phyloP scores from a whole-genome alignment of 1,140 invertebrate genomes.

The Uloborus diversus region DNA sequence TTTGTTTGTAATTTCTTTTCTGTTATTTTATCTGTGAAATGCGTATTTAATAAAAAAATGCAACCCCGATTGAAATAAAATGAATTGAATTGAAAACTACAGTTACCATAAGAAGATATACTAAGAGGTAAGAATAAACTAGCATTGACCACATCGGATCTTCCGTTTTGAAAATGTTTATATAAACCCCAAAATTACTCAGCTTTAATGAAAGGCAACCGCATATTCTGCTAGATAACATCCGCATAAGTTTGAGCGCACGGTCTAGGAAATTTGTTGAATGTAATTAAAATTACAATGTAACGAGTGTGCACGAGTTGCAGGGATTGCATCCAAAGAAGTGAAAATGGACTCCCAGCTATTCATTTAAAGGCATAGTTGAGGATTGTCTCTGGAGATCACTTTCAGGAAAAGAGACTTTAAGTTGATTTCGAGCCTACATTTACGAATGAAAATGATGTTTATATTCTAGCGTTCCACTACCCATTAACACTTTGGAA shows the following conservation, averaged over 20 bases:
- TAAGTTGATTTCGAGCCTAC: slow-evolving; percentile 37
- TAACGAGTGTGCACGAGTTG: slow-evolving; percentile 26
- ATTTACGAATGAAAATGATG: slow-evolving; percentile 53
- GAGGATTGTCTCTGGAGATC: neutral
- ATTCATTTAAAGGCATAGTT: slow-evolving; percentile 27
- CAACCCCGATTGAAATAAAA: too few relatives aligned
- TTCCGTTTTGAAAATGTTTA: neutral
- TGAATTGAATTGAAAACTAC: too few relatives aligned
- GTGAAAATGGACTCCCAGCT: slow-evolving; percentile 15
- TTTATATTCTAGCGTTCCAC: slow-evolving; percentile 30
- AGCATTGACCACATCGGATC: too few relatives aligned
- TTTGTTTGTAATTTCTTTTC: too few relatives aligned
- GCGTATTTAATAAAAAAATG: too few relatives aligned
- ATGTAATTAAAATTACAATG: slow-evolving; percentile 50
- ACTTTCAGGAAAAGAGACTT: neutral
- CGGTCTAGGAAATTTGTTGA: neutral
- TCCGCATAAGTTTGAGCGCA: neutral
- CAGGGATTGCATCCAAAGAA: slow-evolving; percentile 9
- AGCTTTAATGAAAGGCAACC: neutral
- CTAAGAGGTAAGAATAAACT: too few relatives aligned
- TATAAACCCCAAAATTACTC: neutral
- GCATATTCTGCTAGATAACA: neutral
- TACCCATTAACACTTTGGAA: slow-evolving; percentile 10
- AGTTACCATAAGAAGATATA: too few relatives aligned
- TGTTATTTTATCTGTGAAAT: too few relatives aligned